phyloP scores from a whole-genome alignment of 2,888 invertebrate genomes.

The Helobdella robusta region DNA sequence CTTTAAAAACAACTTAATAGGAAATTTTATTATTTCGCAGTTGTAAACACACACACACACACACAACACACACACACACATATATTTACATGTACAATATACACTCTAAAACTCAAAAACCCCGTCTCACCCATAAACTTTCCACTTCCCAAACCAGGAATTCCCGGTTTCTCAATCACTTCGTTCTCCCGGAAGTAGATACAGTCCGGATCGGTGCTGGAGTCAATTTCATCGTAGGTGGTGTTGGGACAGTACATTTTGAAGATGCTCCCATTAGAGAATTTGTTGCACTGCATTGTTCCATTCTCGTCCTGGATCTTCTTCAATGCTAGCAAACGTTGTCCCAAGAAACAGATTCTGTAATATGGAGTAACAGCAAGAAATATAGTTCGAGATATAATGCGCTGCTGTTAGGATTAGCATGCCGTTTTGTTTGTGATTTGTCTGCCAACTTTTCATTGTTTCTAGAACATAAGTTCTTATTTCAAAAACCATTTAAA shows the following conservation, averaged over 20 bases:
- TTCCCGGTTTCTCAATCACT: slow-evolving; percentile 63
- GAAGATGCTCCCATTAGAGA: slow-evolving; percentile 60
- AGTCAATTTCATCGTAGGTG: slow-evolving; percentile 24
- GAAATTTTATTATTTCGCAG: too few relatives aligned
- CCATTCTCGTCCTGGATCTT: slow-evolving; percentile 49
- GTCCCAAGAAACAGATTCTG: slow-evolving; percentile 89
- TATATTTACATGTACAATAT: too few relatives aligned
- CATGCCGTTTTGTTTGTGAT: too few relatives aligned
- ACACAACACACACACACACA: too few relatives aligned
- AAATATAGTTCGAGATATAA: too few relatives aligned
- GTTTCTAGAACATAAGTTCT: too few relatives aligned
- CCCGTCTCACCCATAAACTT: slow-evolving; percentile 67
- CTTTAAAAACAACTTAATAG: too few relatives aligned
- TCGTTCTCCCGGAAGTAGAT: slow-evolving; percentile 61
- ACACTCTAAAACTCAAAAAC: too few relatives aligned
- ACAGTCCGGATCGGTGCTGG: slow-evolving; percentile 52
- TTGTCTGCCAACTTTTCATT: too few relatives aligned
- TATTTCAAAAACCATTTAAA: too few relatives aligned
- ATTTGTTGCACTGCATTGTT: slow-evolving; percentile 63
- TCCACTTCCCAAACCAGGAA: slow-evolving; percentile 82
- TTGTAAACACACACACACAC: too few relatives aligned
- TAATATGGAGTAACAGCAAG: slow-evolving; percentile 47
- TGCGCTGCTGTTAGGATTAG: too few relatives aligned
- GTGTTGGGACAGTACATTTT: slow-evolving; percentile 60
- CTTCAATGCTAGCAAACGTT: slow-evolving; percentile 60